Evolutionary conservation across 1,140 invertebrate genomes (phyloP), one percentile per base, ranked within the genome.

Genomic region (Notospermus geniculatus): DNA sequence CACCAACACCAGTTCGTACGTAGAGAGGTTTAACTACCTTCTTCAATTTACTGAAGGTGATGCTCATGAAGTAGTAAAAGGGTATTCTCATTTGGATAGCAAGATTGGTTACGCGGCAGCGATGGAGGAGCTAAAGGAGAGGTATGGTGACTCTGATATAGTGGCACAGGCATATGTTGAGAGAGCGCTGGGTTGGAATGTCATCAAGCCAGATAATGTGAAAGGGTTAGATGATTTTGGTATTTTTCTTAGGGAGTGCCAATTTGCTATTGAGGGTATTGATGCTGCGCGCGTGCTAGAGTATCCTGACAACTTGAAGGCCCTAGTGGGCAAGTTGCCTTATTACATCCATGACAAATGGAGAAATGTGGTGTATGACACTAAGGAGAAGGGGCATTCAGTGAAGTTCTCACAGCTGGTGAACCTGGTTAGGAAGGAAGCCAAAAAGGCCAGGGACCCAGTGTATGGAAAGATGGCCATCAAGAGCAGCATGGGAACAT

Each of bases 121-220:
- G 15, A 36, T 36, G 32, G 32, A 4, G 15, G 32, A 36, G 46
- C 46, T 50, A 22, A 22, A 27, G 9, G n/a, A 50, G 25, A 4
- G n/a, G 46, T 22, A 50, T 19, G 46, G 46, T 5, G 46, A 50
- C 9, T 5, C n/a, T 22, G 46, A 50, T 9, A 9, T 22, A 7
- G 46, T 50, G 5, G 46, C 46, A 4, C 5, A 50, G 5, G 25
- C n/a, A 4, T 50, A 50, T 50, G 25, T 50, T 27, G 25, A 50
- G n/a, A 50, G 25, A 27, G 46, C 46, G 25, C 9, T 27, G 25
- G 9, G n/a, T 9, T 50, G 46, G 46, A 9, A 19, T 7, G n/a
- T 22, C n/a, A 27, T 50, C n/a, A 50, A 50, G 46, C 46, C 46
- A 50, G 46, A 27, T 22, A 27, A 50, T 50, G 25, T 50, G n/a